These are phyloP conservation scores for Monopis laevigella DNA, from an alignment of 2,888 invertebrate species.

Conservation along the genomic window DNA sequence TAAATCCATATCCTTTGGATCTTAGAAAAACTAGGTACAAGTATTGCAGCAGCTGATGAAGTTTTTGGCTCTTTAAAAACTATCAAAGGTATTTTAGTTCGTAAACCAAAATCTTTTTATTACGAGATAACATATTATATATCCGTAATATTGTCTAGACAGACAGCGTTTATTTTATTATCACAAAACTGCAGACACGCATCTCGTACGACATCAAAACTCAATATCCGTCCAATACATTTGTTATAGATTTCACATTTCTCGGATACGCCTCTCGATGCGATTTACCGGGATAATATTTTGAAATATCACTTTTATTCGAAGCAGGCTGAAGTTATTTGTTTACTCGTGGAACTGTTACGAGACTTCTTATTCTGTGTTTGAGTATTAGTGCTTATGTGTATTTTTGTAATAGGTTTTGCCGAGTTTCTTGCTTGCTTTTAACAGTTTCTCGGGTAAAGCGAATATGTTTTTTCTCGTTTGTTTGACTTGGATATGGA, in stretches of 20 bases:
- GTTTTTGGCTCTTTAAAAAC: too few relatives aligned
- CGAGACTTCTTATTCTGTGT: slow-evolving; percentile 6
- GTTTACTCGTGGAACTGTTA: slow-evolving; percentile 6
- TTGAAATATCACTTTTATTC: slow-evolving; percentile 32
- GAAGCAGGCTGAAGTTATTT: slow-evolving; percentile 9
- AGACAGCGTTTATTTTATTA: slow-evolving; percentile 40
- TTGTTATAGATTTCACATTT: slow-evolving; percentile 52
- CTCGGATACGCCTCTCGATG: slow-evolving; percentile 30
- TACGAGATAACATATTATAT: too few relatives aligned
- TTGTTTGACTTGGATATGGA: too few relatives aligned
- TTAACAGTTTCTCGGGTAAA: neutral
- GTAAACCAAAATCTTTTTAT: too few relatives aligned
- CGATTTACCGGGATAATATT: slow-evolving; percentile 38
- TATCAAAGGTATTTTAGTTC: too few relatives aligned
- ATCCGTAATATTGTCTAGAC: slow-evolving; percentile 8
- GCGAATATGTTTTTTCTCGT: slow-evolving; percentile 1
- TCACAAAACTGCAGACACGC: slow-evolving; percentile 40
- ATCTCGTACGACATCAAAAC: slow-evolving; percentile 51
- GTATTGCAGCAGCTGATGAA: too few relatives aligned
- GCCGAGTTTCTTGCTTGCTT: neutral
- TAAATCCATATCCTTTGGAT: too few relatives aligned
- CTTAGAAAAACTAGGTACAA: too few relatives aligned
- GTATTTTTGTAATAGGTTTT: slow-evolving; percentile 7
- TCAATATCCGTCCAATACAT: slow-evolving; percentile 51
- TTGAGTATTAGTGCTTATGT: slow-evolving; percentile 11